A percentile compares a stretch with the other conserved stretches of the same genome.
These are phyloP conservation scores for Scaptomyza polygonia DNA, from an alignment of 2,888 invertebrate species.

Conservation along the genomic window DNA sequence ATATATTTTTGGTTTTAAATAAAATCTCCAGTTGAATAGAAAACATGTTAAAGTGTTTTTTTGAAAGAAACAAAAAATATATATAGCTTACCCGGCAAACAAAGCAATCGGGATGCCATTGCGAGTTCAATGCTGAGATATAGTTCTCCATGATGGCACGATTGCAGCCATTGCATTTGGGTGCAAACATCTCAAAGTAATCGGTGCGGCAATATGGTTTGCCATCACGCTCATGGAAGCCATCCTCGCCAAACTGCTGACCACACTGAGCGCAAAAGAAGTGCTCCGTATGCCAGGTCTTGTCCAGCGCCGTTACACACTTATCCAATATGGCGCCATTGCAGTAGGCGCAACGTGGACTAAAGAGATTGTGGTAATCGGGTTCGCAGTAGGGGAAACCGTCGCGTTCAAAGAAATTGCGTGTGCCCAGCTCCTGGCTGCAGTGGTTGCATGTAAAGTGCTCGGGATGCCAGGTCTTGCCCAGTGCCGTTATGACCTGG, in stretches of 20 bases:
- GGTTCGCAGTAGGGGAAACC: slow-evolving; percentile 98
- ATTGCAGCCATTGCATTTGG: slow-evolving; percentile 98
- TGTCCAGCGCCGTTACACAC: slow-evolving; percentile 98
- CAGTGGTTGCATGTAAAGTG: slow-evolving; percentile 99
- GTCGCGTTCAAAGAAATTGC: slow-evolving; percentile 99
- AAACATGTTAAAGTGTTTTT: too few relatives aligned
- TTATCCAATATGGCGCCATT: slow-evolving; percentile 99
- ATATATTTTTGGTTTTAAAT: slow-evolving; percentile 26
- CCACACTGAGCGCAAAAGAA: slow-evolving; percentile 99
- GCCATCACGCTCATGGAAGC: slow-evolving; percentile 98
- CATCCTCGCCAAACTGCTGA: slow-evolving; percentile 98
- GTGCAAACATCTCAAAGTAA: slow-evolving; percentile 99
- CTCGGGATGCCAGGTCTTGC: slow-evolving; percentile 99
- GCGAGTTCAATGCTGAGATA: slow-evolving; percentile 97
- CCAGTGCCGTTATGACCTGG: slow-evolving; percentile 96
- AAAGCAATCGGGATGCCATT: slow-evolving; percentile 99
- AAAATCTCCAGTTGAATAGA: background rate
- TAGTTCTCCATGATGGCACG: slow-evolving; percentile 99
- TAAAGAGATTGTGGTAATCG: slow-evolving; percentile 99
- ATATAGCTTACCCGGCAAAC: slow-evolving; percentile 99
- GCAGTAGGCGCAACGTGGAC: slow-evolving; percentile 99
- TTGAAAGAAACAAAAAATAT: too few relatives aligned
- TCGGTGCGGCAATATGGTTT: slow-evolving; percentile 98
- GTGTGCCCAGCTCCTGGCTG: slow-evolving; percentile 97
- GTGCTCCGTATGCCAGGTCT: slow-evolving; percentile 99